These are phyloP conservation scores for Proteles cristata DNA, from an alignment of 2,113 vertebrate species.

Conservation along the genomic window DNA sequence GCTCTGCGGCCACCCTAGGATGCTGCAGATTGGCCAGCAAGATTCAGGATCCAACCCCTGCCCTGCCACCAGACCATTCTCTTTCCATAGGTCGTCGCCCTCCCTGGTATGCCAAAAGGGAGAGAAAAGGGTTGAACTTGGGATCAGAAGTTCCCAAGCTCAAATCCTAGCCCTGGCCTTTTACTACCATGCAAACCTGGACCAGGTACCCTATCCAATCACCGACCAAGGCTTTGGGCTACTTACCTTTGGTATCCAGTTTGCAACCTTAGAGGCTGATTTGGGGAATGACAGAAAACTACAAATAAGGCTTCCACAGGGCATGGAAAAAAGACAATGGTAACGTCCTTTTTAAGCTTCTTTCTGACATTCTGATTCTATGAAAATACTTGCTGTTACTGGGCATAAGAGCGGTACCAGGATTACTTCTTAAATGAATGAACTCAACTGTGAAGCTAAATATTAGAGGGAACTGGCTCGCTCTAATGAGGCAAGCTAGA, in stretches of 20 bases:
- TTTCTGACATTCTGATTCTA: not conserved
- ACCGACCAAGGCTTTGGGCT: not conserved
- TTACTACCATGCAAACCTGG: not conserved
- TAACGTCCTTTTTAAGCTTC: not conserved
- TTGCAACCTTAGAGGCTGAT: not conserved
- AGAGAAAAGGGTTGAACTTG: not conserved
- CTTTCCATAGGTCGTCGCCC: not conserved
- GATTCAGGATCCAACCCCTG: not conserved
- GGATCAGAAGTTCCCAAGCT: not conserved
- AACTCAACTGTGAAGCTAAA: not conserved
- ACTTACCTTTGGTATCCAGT: not conserved
- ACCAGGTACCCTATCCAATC: not conserved
- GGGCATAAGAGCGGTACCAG: not conserved
- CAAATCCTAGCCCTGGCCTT: not conserved
- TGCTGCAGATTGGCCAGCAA: not conserved
- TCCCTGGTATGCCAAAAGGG: not conserved
- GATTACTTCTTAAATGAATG: not conserved
- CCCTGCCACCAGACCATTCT: not conserved
- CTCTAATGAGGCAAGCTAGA: not conserved
- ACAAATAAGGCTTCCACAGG: not conserved
- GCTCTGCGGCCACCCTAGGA: not conserved
- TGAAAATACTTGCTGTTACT: not conserved
- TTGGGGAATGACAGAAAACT: constrained; percentile 35
- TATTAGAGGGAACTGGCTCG: not conserved
- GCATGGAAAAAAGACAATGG: not conserved